These are phyloP conservation scores for Tipula confusa DNA, from an alignment of 2,888 invertebrate genomes.

Conservation along the genomic window DNA sequence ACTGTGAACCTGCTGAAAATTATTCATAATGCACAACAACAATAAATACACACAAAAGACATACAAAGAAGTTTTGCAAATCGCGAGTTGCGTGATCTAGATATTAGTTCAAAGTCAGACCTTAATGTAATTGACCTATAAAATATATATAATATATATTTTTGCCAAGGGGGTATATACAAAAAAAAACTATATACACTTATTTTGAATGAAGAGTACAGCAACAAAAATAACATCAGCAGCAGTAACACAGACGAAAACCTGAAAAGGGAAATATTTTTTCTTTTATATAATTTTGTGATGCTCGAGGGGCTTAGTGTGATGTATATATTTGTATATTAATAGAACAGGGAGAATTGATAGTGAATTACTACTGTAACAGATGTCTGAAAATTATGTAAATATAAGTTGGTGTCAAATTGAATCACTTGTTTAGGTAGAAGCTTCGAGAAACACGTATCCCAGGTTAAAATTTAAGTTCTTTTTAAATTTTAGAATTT, in stretches of 20 bases:
- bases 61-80: neutral
- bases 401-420: neutral
- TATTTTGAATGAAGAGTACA: neutral
- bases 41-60: neutral
- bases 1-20: neutral
- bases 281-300: neutral
- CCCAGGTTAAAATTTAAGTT: neutral
- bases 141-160: neutral
- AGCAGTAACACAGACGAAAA: neutral
- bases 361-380: neutral
- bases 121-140: slow-evolving; percentile 20
- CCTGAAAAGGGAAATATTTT: neutral
- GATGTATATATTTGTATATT: neutral
- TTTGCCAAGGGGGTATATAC: neutral
- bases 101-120: slow-evolving; percentile 16
- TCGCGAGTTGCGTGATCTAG: neutral
- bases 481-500: neutral
- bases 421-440: neutral
- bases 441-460: neutral
- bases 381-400: neutral
- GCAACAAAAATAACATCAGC: no score
- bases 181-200: neutral
- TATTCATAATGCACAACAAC: neutral
- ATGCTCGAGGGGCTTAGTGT: neutral
- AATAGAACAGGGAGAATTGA: neutral